Evolutionary conservation across 2,797 vertebrate genomes (phyloP), one percentile per base, ranked within the genome.

Genomic region (Carcharodon carcharias): DNA sequence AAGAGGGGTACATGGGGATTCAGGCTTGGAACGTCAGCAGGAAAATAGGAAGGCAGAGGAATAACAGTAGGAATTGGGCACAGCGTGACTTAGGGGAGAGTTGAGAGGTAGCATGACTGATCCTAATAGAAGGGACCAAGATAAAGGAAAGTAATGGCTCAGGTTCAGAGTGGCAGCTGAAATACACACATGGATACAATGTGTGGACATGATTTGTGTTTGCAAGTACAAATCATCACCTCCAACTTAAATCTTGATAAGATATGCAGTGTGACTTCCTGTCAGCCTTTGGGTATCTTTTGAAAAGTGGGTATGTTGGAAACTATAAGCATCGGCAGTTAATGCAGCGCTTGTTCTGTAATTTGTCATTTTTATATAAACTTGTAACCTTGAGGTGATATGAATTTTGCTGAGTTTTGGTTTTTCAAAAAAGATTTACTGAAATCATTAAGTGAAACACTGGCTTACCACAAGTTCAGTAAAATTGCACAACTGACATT

Each of bases 331-430:
- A 14, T 77, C 21, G 31, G 31, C 65, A 18, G 26, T 54, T 95
- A 28, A 95, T 71, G 45, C 23, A 54, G 40, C 73, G 45, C 56
- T 69, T 95, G 67, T 71, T 31, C 11, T 69, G 40, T 95, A 23
- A 12, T 31, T 95, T 95, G 28, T 95, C 67, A 54, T 50, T 65
- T 93, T 69, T 95, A 71, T 56, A 50, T 95, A 69, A 54, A 95
- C 4, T 1, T 95, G 23, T 31, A 71, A 95, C 40, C 67, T 95
- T 95, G 23, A 71, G 8, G 3, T 63, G 40, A 1, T 93, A n/a
- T 40, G 14, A 93, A 40, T 65, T 93, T 63, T 93, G 63, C 61
- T 69, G 94, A 95, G 9, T 71, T 31, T 50, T 71, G 21, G 3
- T 28, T 69, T 67, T 65, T 93, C 6, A 28, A 50, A 54, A 54